A percentile compares a stretch with the other conserved stretches of the same genome.
These are phyloP conservation scores for Epizoanthus ramosus DNA, from an alignment of 92 coral and sea anemone species.

Conservation along the genomic window DNA sequence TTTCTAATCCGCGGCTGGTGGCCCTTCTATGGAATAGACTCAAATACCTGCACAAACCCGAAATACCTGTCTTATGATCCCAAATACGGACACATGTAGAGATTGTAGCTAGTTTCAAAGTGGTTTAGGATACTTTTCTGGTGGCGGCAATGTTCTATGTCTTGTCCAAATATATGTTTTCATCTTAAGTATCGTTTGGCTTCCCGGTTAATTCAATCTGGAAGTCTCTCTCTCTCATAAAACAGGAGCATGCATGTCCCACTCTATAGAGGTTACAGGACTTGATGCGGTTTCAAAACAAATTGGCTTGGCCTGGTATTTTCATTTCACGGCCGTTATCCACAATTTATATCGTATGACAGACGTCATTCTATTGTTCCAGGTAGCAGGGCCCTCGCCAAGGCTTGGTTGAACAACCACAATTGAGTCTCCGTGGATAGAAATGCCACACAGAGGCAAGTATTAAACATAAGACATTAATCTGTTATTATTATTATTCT, in stretches of 20 bases:
- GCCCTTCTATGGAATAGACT: constrained; percentile 21
- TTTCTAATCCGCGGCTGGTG: not conserved
- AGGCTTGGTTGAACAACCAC: constrained; percentile 45
- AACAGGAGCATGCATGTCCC: too few species aligned
- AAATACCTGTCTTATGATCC: constrained; percentile 11
- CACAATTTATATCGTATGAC: not conserved
- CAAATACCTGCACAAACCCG: not conserved
- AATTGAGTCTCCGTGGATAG: constrained; percentile 51
- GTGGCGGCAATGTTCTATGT: constrained; percentile 15
- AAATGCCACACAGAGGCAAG: constrained; percentile 91
- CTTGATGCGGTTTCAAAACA: constrained; percentile 6
- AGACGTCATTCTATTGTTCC: not conserved
- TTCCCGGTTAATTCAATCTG: not conserved
- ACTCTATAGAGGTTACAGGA: not conserved
- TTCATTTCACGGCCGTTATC: not conserved
- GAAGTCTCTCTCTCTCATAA: not conserved
- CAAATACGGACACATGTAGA: not conserved
- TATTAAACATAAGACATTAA: not conserved
- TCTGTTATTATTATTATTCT: not conserved
- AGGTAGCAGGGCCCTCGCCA: constrained; percentile 40
- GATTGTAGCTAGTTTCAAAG: constrained; percentile 25
- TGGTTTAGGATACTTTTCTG: not conserved
- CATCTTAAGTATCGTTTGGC: not conserved
- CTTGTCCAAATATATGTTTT: not conserved
- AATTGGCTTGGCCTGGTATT: not conserved